Base-by-base conservation (phyloP, 1,140 invertebrate genomes). In the Drosophila littoralis region DNA sequence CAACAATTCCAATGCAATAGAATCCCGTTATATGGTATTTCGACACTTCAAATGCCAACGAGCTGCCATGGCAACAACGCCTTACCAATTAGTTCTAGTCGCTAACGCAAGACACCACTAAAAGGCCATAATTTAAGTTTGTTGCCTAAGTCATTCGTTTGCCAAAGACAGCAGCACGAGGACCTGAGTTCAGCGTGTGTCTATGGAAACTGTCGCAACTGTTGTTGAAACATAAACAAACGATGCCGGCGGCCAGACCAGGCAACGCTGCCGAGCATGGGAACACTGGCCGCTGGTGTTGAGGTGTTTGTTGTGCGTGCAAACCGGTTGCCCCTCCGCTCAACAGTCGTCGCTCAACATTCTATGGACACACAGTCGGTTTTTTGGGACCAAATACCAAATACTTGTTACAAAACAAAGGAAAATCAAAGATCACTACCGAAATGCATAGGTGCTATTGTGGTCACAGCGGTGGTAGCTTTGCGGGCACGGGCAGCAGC, bases 191-290 rank as follows among this genome's bases (percentile, higher is more conserved):
- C 45, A 12, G 46, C 71, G 50, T 70, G 83, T 88, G 79, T 74
- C 83, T 88, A 88, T 88, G 83, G 83, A 83, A 88, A 88, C 83
- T 83, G 83, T 83, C 63, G 84, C 84, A 88, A 88, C 83, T 88
- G 83, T 88, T 88, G 61, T 88, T 88, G 79, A 83, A 88, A 88
- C 73, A 83, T 88, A 88, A 88, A 88, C 83, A 88, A 83, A 80
- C 57, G 65, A 46, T 33, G 59, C 60, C 48, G 54, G 43, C 43
- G 50, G 42, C 35, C 4, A 70, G 75, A 55, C 79, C 72, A 77
- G 75, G 75, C 77, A 89, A 77, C 84, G 83, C 71, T 75, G 59
- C 65, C 55, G 65, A 35, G 72, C 58, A 68, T 74, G 71, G 66
- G 70, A 73, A 60, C 48, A 59, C 70, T 59, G 38, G n/a, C 40